Base-by-base conservation (phyloP, 2,113 vertebrate species). In the Istiophorus platypterus region DNA sequence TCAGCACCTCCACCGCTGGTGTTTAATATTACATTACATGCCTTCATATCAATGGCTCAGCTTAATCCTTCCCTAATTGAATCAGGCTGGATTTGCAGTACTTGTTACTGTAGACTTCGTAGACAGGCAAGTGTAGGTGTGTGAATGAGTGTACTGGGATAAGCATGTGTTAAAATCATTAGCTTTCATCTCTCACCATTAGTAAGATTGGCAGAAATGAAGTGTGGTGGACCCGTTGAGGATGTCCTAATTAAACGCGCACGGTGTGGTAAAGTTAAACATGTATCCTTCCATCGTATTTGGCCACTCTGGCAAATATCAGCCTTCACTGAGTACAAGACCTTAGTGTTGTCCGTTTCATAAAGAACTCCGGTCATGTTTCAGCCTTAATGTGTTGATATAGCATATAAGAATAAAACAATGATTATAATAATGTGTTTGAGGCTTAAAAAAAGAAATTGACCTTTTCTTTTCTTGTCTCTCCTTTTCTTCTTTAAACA, bases 221-320 rank as follows among this genome's bases (percentile, higher is more conserved):
- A 79, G 74, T 27, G 8, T 61, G 62, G 68, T 81, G 81, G 88
- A 88, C 58, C 79, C 41, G 20, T 42, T 51, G 80, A 85, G 66
- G 76, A 76, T 58, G 49, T 73, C 61, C 75, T 91, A 82, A 91
- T 93, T 91, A 91, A 91, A 89, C 74, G 56, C 83, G 81, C 64
- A 69, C 67, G 77, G 37, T 79, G 87, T 14, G 63, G 74, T 80
- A 61, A 86, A 74, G 73, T 87, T 82, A 56, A 87, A 81, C 89
- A 76, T 78, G 72, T 73, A 61, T 52, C 20, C 57, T 80, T 82
- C 79, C 85, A 75, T 51, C 0, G 1, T 85, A 86, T 89, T 80
- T 81, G 77, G 77, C 77, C 78, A 63, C 73, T 78, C 54, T 62
- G 72, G 65, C 80, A 81, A 68, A 64, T 68, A 84, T 76, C 57